Evolutionary conservation across 2,113 vertebrate species (phyloP).

Genomic region (Silurus asotus): DNA sequence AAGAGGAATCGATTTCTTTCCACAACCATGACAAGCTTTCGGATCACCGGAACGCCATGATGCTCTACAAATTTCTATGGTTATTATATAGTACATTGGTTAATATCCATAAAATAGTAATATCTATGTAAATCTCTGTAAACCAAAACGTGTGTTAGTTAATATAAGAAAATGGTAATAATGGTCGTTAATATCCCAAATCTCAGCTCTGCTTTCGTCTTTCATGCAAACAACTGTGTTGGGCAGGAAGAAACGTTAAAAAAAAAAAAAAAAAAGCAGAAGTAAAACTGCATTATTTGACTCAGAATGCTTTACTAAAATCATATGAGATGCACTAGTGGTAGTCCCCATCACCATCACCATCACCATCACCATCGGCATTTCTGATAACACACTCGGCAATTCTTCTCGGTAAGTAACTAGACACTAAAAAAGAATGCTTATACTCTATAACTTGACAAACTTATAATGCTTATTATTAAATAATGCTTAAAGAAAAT

Average conservation of each 20-base stretch:
- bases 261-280: slow-evolving; percentile 36
- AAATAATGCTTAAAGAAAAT: neutral
- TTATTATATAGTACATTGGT: too few species aligned
- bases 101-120: too few species aligned
- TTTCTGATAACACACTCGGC: neutral
- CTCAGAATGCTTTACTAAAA: neutral
- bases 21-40: too few species aligned
- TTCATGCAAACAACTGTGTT: neutral
- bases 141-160: too few species aligned
- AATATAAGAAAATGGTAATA: too few species aligned
- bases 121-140: too few species aligned
- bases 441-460: neutral
- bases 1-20: too few species aligned
- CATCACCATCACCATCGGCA: neutral
- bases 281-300: slow-evolving; percentile 7
- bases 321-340: neutral
- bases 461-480: neutral
- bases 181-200: neutral
- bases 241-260: neutral
- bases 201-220: neutral
- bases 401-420: slow-evolving; percentile 10
- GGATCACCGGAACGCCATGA: too few species aligned
- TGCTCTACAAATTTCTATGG: too few species aligned
- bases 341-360: neutral
- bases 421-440: neutral